Percentiles rank a stretch among this genome's conserved stretches.
phyloP scores from a whole-genome alignment of 2,797 vertebrate species.

The Pseudomugil tenellus region DNA sequence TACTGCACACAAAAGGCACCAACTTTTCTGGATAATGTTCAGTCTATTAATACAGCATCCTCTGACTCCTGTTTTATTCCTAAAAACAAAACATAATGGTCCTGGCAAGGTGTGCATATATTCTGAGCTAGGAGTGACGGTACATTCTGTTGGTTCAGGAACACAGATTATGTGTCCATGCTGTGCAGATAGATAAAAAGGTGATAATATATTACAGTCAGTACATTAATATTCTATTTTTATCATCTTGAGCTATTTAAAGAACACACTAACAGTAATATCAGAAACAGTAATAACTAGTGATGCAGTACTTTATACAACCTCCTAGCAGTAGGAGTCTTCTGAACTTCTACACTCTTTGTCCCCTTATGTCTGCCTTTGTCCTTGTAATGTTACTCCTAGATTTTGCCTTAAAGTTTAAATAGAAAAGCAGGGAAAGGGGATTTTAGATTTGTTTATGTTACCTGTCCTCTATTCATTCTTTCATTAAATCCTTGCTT shows the following conservation, averaged over 20 bases:
- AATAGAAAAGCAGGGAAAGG: slow-evolving; percentile 1
- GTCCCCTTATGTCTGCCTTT: slow-evolving; percentile 24
- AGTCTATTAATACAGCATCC: too few relatives aligned
- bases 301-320: slow-evolving; percentile 1
- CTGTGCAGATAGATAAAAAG: background rate
- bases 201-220: background rate
- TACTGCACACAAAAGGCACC: too few relatives aligned
- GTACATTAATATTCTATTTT: background rate
- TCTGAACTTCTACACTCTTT: slow-evolving; percentile 22
- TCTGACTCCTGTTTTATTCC: too few relatives aligned
- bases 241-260: background rate
- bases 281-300: background rate
- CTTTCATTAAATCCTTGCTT: background rate
- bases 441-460: slow-evolving; percentile 5
- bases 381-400: slow-evolving; percentile 18
- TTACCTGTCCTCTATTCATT: slow-evolving; percentile 14
- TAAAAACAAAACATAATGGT: too few relatives aligned
- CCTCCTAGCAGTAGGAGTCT: slow-evolving; percentile 11
- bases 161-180: background rate
- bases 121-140: background rate
- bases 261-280: background rate
- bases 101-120: background rate
- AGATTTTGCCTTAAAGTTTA: slow-evolving; percentile 14
- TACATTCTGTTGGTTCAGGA: too few relatives aligned
- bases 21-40: too few relatives aligned